Evolutionary conservation across 2,888 invertebrate species (phyloP), one percentile per base, ranked within the genome.

Genomic region (Drosophila cyrtoloma): DNA sequence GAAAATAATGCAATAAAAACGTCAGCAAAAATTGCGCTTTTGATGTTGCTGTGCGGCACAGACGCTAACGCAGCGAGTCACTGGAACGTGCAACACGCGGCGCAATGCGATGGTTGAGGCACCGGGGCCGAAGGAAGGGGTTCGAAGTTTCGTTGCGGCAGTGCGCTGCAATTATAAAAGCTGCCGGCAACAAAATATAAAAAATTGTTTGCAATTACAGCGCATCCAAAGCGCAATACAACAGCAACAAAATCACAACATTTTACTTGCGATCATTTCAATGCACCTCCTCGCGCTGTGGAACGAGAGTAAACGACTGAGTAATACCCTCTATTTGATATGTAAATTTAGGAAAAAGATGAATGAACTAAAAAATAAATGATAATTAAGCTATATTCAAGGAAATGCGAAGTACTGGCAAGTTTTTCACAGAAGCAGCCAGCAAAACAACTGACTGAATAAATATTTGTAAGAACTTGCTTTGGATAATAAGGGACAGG

Each of bases 1-100:
- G 79, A 74, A 83, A 85, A 88, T 85, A 79, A 83, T 87, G 85
- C 85, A 87, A 87, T 85, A 83, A 79, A 84, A 83, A 72, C 69
- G 61, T 72, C 81, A 79, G 81, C 74, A 52, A 77, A 86, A 81
- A 80, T 85, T 82, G 81, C 82, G 82, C 84, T 84, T 87, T 84
- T 82, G 85, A 73, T 81, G 83, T 81, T 74, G 85, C 71, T 39
- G 28, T 28, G 58, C 66, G 63, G 59, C 59, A 50, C 19, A 57
- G 61, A 66, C 47, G 65, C 57, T 33, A 57, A 61, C 37, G 51
- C 42, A 30, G 60, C 77, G 57, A 69, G 69, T 69, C 79, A 79
- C 63, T 76, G 72, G 66, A 76, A 79, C 79, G 80, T 79, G 79
- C 80, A 79, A 68, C 79, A 60, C 57, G 79, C 64, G 42, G 57